Conservation (phyloP, 1,140 invertebrate species). For the Conus betulinus region DNA sequence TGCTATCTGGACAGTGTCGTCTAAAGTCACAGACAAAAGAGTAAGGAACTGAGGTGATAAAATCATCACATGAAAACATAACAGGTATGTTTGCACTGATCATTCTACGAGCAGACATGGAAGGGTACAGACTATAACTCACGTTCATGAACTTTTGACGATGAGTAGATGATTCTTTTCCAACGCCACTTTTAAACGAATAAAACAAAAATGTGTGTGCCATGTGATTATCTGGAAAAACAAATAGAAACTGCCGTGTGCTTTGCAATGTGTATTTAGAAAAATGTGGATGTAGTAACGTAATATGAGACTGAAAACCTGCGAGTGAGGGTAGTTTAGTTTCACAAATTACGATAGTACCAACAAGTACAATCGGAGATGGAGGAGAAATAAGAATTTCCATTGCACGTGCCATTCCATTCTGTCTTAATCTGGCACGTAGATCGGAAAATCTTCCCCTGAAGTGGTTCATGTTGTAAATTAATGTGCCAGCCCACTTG, state of each 20-base stretch:
- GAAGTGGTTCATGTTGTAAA: no score
- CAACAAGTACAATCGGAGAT: no score
- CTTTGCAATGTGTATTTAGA: neutral
- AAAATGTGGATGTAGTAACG: no score
- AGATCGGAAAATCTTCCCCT: no score
- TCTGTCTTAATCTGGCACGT: no score
- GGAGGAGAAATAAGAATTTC: no score
- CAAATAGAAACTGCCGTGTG: neutral
- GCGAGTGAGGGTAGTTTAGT: no score
- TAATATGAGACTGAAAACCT: no score
- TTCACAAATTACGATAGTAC: no score
- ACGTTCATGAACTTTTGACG: neutral
- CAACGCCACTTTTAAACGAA: neutral
- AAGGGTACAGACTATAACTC: neutral
- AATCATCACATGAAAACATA: neutral
- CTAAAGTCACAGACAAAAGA: neutral
- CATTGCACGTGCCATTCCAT: no score
- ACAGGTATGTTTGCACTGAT: neutral
- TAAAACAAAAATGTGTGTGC: neutral
- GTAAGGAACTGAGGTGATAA: neutral
- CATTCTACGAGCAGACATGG: neutral
- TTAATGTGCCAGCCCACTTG: no score
- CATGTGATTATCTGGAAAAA: neutral
- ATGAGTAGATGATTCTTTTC: neutral
- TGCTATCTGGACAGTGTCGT: neutral